A percentile compares a stretch with the other conserved stretches of the same genome.
Evolutionary conservation across 1,140 invertebrate genomes (phyloP).

Genomic region (Hormaphis cornu): DNA sequence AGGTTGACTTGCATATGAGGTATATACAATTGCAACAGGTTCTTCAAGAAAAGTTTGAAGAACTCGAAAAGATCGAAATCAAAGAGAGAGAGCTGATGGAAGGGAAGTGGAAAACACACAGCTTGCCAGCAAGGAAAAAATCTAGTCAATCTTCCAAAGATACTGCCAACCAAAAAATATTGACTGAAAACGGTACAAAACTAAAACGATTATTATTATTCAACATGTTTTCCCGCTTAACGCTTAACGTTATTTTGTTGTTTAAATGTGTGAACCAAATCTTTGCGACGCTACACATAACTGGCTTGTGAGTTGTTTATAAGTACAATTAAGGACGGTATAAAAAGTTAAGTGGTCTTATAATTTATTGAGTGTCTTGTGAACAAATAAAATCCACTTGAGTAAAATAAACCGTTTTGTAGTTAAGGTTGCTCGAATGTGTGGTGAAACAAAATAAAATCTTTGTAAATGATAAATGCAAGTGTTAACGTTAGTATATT

Average conservation of each 20-base stretch:
- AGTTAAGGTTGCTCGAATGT: no score
- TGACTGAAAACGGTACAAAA: conserved; percentile 43
- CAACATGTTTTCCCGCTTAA: conserved; percentile 40
- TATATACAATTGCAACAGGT: conserved; percentile 79
- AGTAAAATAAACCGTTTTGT: no score
- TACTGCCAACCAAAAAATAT: conserved; percentile 44
- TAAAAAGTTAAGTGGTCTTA: no score
- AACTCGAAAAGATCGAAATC: conserved; percentile 71
- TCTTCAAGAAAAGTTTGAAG: conserved; percentile 73
- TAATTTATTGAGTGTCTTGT: no score
- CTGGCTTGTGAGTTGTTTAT: no score
- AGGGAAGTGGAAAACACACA: conserved; percentile 79
- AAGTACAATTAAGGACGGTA: no score
- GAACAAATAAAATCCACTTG: no score
- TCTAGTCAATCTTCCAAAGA: conserved; percentile 36
- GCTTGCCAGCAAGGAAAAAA: conserved; percentile 70
- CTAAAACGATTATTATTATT: conserved; percentile 36
- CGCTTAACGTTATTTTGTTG: conserved; percentile 44
- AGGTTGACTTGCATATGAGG: conserved; percentile 79
- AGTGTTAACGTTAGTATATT: no score
- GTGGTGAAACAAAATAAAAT: no score
- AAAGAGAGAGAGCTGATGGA: conserved; percentile 72
- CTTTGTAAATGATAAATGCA: no score
- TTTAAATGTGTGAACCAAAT: no score
- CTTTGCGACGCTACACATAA: no score